phyloP scores from a whole-genome alignment of 1,140 invertebrate genomes.

The Lepidotrigona ventralis region DNA sequence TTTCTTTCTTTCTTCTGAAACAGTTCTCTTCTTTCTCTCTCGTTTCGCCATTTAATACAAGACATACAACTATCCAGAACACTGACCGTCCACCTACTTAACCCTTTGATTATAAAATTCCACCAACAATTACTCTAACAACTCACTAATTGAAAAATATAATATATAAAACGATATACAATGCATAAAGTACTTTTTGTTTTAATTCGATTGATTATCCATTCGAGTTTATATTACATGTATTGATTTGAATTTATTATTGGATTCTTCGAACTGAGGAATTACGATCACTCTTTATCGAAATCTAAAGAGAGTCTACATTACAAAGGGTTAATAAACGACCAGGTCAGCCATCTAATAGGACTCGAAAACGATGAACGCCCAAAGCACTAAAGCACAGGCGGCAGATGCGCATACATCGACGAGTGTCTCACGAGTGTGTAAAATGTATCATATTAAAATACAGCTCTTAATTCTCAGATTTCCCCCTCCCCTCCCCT shows the following conservation, averaged over 20 bases:
- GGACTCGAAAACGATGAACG: constrained; percentile 15
- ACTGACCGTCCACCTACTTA: not conserved
- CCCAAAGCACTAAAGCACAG: constrained; percentile 30
- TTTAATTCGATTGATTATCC: not conserved
- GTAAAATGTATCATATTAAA: constrained; percentile 73
- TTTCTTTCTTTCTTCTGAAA: not conserved
- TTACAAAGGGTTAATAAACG: not conserved
- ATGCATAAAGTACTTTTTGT: not conserved
- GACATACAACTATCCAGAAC: not conserved
- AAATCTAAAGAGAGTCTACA: not conserved
- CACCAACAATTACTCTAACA: not conserved
- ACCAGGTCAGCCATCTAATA: not conserved
- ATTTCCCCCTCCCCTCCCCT: not conserved
- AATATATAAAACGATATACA: no score
- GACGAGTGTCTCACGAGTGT: constrained; percentile 51
- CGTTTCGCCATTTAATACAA: not conserved
- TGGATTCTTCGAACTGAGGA: no score
- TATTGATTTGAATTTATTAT: not conserved
- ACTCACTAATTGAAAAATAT: not conserved
- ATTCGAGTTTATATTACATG: no score
- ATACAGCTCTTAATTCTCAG: constrained; percentile 62
- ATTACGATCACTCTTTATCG: not conserved
- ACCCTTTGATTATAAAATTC: not conserved
- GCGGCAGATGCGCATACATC: constrained; percentile 48
- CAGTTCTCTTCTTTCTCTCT: not conserved